Evolutionary conservation across 1,140 invertebrate genomes (phyloP).

Genomic region (Varroa destructor): DNA sequence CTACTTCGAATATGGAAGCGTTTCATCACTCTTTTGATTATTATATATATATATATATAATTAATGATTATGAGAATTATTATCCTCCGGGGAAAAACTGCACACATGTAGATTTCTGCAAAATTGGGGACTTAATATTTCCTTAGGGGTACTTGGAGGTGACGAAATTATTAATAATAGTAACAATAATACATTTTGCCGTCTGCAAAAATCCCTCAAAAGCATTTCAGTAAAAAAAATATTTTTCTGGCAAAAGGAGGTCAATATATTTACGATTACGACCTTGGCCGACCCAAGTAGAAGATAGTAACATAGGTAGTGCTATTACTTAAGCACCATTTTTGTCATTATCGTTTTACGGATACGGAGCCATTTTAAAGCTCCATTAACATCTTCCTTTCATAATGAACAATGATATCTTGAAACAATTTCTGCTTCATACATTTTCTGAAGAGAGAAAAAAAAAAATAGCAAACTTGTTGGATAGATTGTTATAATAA

Average conservation of each 20-base stretch:
- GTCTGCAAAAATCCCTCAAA: slow-evolving; percentile 37
- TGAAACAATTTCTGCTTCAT: neutral
- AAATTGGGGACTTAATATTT: too few relatives aligned
- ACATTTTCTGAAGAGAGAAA: neutral
- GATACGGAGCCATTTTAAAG: neutral
- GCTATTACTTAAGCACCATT: neutral
- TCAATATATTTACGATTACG: slow-evolving; percentile 44
- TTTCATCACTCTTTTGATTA: too few relatives aligned
- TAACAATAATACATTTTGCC: too few relatives aligned
- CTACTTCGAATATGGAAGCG: too few relatives aligned
- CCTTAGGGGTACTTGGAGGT: too few relatives aligned
- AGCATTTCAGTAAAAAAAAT: slow-evolving; percentile 55
- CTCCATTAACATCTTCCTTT: neutral
- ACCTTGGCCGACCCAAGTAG: slow-evolving; percentile 41
- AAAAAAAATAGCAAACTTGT: neutral
- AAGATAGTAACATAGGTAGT: slow-evolving; percentile 36
- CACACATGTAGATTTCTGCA: too few relatives aligned
- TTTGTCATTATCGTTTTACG: neutral
- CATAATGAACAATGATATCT: neutral
- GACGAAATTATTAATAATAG: too few relatives aligned
- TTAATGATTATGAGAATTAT: too few relatives aligned
- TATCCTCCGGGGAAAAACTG: too few relatives aligned
- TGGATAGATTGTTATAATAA: neutral
- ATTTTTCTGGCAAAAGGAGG: slow-evolving; percentile 33
- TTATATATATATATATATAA: too few relatives aligned